Base-by-base conservation (phyloP, 2,113 vertebrate species). In the Oncorhynchus masou region DNA sequence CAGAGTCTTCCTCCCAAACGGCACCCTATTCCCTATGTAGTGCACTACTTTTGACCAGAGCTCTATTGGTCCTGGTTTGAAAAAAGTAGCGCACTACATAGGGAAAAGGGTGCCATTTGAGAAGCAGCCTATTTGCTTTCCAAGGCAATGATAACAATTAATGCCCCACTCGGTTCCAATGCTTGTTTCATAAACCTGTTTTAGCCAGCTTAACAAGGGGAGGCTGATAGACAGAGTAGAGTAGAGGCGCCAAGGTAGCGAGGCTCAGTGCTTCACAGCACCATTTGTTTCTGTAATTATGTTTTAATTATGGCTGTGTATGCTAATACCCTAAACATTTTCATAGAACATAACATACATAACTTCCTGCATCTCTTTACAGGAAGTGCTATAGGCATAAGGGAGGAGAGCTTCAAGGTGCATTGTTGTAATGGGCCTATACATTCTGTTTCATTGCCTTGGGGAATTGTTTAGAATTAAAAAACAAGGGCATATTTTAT, bases 61-160 rank as follows among this genome's bases (percentile, higher is more conserved):
- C 39, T 45, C 39, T 45, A 45, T 11, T 9, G 39, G 39, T 4
- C 51, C 51, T 5, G 15, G 51, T 54, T 15, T 5, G 1, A 34
- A 34, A 54, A 54, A 54, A 54, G 51, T 54, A 54, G 51, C 4
- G 1, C 16, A 19, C 51, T 54, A 19, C 51, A 19, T 19, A 54
- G 51, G 16, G 16, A 54, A 19, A 19, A 54, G 2, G 15, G 4
- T 54, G 16, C 51, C 3, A 19, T 54, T 54, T 54, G 51, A 19
- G 51, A 54, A 2, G 51, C 16, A 87, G 85, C 88, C 89, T 91
- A 87, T 90, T 92, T 94, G 91, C 93, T 94, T 94, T 92, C 91
- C 91, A 92, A 92, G 88, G 87, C 89, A 92, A 92, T 91, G 91
- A 92, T 94, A 93, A 92, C 91, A 93, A 90, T 94, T 91, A 92